Base-by-base conservation (phyloP, 2,888 invertebrate genomes). In the Eristalis arbustorum region DNA sequence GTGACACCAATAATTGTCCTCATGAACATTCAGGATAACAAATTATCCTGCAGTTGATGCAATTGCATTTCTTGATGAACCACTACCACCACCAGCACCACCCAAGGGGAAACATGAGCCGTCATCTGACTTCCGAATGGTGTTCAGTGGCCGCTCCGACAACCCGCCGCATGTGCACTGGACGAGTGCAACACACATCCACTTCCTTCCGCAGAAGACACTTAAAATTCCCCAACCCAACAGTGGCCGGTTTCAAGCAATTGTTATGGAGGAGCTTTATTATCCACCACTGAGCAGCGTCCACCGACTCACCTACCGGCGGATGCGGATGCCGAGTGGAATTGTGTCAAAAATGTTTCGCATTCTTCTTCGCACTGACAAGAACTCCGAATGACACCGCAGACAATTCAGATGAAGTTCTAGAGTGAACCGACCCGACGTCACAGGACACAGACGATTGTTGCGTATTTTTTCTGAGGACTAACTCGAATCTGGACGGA, bases 1-100 rank as follows among this genome's bases (percentile, higher is more conserved):
- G 49, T 67, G 79, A 73, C 79, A 72, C 79, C 79, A 67, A 79
- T 79, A 73, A 79, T 79, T 79, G 79, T 79, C 79, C 79, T 68
- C 72, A 73, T 79, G 73, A 67, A 79, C 79, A 79, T 79, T 73
- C 59, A 62, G 79, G 79, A 79, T 73, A 79, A 79, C 67, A 79
- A 79, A 79, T 79, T 67, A 61, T 79, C 56, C 73, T 73, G 67
- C 66, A 73, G 67, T 79, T 73, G 79, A 61, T 73, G 22, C 79
- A 67, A 73, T 67, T 67, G 72, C 72, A 79, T 34, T 34, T 61
- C 79, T 62, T 66, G 72, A 79, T 79, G 72, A 72, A 73, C 56
- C 42, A 59, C 14, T 5, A 59, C n/a, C 8, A 23, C 18, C 56
- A 14, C 14, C 22, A 25, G 1, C 63, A 64, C 23, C 74, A 25